Percentiles rank a stretch among this genome's conserved stretches.
These are phyloP conservation scores for Cheilosia vernalis DNA, from an alignment of 2,888 invertebrate species.

Conservation along the genomic window DNA sequence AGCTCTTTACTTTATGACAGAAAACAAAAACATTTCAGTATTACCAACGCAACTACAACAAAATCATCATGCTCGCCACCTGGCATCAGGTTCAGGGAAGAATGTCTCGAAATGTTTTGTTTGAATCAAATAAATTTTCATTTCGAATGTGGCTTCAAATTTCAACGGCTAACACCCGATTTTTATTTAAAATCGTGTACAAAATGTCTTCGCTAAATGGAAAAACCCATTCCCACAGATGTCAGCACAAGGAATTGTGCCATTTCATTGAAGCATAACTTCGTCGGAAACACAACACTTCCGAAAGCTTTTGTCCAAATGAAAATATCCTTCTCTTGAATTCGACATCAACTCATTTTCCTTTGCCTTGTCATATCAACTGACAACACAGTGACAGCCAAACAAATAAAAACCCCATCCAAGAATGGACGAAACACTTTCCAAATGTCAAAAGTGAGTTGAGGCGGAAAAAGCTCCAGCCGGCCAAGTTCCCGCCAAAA, in stretches of 20 bases:
- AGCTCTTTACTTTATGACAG: too few relatives aligned
- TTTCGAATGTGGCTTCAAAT: too few relatives aligned
- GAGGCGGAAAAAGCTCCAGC: slow-evolving; percentile 45
- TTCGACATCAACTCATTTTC: not conserved
- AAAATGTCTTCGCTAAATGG: not conserved
- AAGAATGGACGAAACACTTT: not conserved
- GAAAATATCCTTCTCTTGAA: too few relatives aligned
- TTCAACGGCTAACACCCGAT: not conserved
- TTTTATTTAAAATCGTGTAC: not conserved
- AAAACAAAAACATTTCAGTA: too few relatives aligned
- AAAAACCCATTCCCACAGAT: not conserved
- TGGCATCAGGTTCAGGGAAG: too few relatives aligned
- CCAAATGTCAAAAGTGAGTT: slow-evolving; percentile 32
- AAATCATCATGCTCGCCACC: too few relatives aligned
- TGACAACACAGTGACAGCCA: too few relatives aligned
- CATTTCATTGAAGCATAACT: not conserved
- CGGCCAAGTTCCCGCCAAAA: slow-evolving; percentile 64
- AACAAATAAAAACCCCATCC: not conserved
- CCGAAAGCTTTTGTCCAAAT: not conserved
- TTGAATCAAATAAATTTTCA: too few relatives aligned
- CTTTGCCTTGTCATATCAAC: not conserved
- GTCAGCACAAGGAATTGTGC: not conserved
- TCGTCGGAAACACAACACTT: not conserved
- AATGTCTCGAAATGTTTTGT: too few relatives aligned
- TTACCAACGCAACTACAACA: too few relatives aligned